Conservation (phyloP, 30 jellyfish, hydroid and myxozoan genomes). For the Clytia hemisphaerica region DNA sequence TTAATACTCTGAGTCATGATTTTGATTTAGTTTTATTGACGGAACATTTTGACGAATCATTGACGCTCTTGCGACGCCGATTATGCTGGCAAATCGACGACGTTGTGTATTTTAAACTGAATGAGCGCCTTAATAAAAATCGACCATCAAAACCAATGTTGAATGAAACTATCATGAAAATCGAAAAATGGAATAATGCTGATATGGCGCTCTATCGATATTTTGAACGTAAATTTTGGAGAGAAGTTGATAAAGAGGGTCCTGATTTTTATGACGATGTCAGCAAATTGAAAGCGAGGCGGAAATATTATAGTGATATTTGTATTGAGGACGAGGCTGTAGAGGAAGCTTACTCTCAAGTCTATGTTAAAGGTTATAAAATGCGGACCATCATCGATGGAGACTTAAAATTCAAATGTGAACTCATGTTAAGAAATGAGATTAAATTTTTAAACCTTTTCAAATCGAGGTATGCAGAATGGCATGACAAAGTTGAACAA, state of each 20-base stretch:
- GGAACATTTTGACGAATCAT: conserved; percentile 97
- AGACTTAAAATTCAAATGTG: conserved; percentile 43
- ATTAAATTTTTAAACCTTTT: conserved; percentile 55
- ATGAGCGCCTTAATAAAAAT: conserved; percentile 82
- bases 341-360: conserved; percentile 81
- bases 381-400: conserved; percentile 69
- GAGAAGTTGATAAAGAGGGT: conserved; percentile 84
- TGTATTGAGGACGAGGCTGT: conserved; percentile 80
- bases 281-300: conserved; percentile 49
- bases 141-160: conserved; percentile 62
- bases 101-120: conserved; percentile 82
- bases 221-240: conserved; percentile 78
- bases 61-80: conserved; percentile 84
- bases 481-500: no score
- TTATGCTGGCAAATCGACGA: conserved; percentile 92
- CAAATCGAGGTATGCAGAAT: no score
- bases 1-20: conserved; percentile 61
- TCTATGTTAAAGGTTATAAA: conserved; percentile 79
- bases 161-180: conserved; percentile 35
- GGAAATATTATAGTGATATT: conserved; percentile 44
- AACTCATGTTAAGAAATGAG: conserved; percentile 82
- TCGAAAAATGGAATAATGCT: conserved; percentile 78
- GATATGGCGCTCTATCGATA: conserved; percentile 74
- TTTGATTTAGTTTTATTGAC: conserved; percentile 70
- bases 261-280: conserved; percentile 79